Conservation (phyloP, 1,140 invertebrate genomes). For the Saxidomus purpurata region DNA sequence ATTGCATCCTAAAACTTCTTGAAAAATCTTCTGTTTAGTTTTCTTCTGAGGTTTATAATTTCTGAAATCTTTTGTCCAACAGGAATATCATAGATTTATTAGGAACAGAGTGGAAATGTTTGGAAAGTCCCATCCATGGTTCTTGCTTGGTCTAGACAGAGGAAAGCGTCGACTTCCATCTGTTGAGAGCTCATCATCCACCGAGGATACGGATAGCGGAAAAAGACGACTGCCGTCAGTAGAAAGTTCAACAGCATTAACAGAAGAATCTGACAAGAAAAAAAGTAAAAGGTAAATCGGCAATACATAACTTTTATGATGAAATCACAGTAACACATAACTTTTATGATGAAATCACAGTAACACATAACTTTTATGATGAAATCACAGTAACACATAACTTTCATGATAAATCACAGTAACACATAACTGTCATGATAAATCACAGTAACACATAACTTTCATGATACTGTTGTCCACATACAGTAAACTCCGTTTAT, state of each 20-base stretch:
- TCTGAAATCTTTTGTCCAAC: slow-evolving; percentile 17
- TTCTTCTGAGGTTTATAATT: too few relatives aligned
- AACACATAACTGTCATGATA: too few relatives aligned
- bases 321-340: neutral
- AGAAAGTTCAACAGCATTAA: slow-evolving; percentile 30
- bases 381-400: neutral
- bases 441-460: too few relatives aligned
- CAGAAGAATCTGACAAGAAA: slow-evolving; percentile 42
- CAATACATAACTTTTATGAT: neutral
- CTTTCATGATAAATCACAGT: too few relatives aligned
- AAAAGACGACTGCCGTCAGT: slow-evolving; percentile 42
- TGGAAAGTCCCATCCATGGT: slow-evolving; percentile 55
- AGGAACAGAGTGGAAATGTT: slow-evolving; percentile 55
- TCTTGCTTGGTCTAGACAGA: slow-evolving; percentile 36
- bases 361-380: neutral
- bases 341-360: too few relatives aligned
- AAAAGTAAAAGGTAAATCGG: slow-evolving; percentile 43
- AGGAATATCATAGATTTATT: slow-evolving; percentile 61
- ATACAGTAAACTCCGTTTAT: too few relatives aligned
- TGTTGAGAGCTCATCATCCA: slow-evolving; percentile 39
- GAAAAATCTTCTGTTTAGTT: too few relatives aligned
- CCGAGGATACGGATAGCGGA: neutral
- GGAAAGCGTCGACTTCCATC: slow-evolving; percentile 44
- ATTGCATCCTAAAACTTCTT: too few relatives aligned
- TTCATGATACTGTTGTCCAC: too few relatives aligned